Conservation (phyloP, 2,797 vertebrate species). For the Chelmon rostratus region DNA sequence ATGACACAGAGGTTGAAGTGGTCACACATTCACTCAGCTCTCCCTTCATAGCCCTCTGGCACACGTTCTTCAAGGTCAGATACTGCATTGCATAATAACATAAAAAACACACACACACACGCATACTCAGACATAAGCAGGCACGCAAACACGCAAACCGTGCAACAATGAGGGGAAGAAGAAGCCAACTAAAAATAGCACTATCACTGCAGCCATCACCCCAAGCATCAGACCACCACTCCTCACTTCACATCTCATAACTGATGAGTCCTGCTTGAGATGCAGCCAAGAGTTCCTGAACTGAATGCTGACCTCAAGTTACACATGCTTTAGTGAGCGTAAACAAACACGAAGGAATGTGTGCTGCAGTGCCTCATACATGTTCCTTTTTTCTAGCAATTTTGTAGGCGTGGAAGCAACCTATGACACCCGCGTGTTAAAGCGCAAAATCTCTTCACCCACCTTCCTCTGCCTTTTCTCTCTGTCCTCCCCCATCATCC, state of each 20-base stretch:
- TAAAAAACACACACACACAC: slow-evolving; percentile 24
- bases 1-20: slow-evolving; percentile 81
- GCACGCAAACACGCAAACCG: slow-evolving; percentile 58
- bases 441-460: slow-evolving; percentile 63
- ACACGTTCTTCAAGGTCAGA: slow-evolving; percentile 82
- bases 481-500: slow-evolving; percentile 40
- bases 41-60: slow-evolving; percentile 69
- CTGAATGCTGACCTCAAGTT: slow-evolving; percentile 51
- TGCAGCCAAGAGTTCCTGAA: slow-evolving; percentile 52
- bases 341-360: slow-evolving; percentile 45
- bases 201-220: slow-evolving; percentile 69
- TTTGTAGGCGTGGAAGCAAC: slow-evolving; percentile 44
- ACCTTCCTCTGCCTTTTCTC: slow-evolving; percentile 62
- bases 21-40: slow-evolving; percentile 80
- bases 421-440: slow-evolving; percentile 65
- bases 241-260: slow-evolving; percentile 67
- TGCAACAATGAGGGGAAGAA: slow-evolving; percentile 64
- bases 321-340: slow-evolving; percentile 53
- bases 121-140: slow-evolving; percentile 53
- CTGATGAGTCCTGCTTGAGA: slow-evolving; percentile 43
- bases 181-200: slow-evolving; percentile 74
- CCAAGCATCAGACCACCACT: slow-evolving; percentile 63
- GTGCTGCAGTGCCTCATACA: slow-evolving; percentile 25
- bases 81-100: slow-evolving; percentile 80
- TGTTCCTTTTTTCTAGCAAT: slow-evolving; percentile 38